These are phyloP conservation scores for Drosophila hydei DNA, from an alignment of 1,140 invertebrate species.

Conservation along the genomic window DNA sequence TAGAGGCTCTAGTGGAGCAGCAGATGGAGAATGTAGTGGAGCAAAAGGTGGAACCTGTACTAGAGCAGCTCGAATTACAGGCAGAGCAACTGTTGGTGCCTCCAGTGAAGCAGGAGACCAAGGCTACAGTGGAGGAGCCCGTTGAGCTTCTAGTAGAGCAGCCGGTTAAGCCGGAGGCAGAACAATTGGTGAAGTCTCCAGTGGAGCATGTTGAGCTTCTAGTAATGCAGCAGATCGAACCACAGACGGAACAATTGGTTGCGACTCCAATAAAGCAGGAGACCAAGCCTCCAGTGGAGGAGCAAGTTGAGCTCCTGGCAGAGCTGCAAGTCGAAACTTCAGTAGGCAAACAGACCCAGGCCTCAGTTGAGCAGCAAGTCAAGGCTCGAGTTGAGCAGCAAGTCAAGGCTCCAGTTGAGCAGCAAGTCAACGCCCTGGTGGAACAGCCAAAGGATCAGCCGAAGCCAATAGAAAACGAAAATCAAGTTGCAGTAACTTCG, in stretches of 20 bases:
- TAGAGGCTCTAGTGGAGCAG: not conserved
- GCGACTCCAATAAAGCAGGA: not conserved
- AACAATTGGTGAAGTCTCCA: not conserved
- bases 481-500: not conserved
- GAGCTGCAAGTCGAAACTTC: too few relatives aligned
- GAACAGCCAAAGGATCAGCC: not conserved
- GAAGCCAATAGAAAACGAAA: not conserved
- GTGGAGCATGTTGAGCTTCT: not conserved
- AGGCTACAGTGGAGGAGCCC: not conserved
- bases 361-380: not conserved
- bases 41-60: not conserved
- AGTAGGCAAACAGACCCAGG: conserved; percentile 41
- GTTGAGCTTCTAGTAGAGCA: not conserved
- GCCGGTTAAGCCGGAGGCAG: not conserved
- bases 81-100: not conserved
- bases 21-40: not conserved
- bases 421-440: not conserved
- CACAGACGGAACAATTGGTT: not conserved
- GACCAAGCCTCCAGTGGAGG: not conserved
- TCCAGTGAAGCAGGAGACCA: not conserved
- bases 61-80: conserved; percentile 43
- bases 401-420: conserved; percentile 12
- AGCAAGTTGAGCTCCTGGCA: not conserved
- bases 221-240: conserved; percentile 41
- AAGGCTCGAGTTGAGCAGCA: conserved; percentile 31